phyloP scores from a whole-genome alignment of 2,888 invertebrate genomes.

The Drepana falcataria region DNA sequence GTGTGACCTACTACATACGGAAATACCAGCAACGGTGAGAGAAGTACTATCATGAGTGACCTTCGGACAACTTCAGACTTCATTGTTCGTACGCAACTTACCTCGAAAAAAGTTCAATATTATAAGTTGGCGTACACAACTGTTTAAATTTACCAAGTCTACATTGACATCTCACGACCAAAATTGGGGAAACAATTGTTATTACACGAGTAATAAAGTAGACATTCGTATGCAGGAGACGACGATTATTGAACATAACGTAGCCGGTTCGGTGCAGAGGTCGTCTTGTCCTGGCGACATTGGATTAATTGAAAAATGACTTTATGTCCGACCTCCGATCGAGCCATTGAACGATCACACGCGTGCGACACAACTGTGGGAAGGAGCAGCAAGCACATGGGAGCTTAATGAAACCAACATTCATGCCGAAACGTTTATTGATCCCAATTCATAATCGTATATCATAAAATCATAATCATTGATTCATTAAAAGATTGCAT shows the following conservation, averaged over 20 bases:
- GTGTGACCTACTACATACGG: too few species aligned
- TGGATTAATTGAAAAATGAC: slow-evolving; percentile 72
- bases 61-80: slow-evolving; percentile 14
- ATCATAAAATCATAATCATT: slow-evolving; percentile 35
- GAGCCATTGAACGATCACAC: slow-evolving; percentile 44
- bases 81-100: slow-evolving; percentile 12
- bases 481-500: slow-evolving; percentile 62
- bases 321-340: slow-evolving; percentile 59
- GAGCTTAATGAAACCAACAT: slow-evolving; percentile 33
- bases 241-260: slow-evolving; percentile 24
- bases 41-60: not conserved
- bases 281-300: slow-evolving; percentile 66
- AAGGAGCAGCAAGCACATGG: slow-evolving; percentile 30
- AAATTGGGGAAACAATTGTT: slow-evolving; percentile 31
- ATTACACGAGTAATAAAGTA: slow-evolving; percentile 31
- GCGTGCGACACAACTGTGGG: slow-evolving; percentile 46
- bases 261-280: slow-evolving; percentile 46
- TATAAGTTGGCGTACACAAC: slow-evolving; percentile 29
- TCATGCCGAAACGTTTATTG: slow-evolving; percentile 67
- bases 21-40: too few species aligned
- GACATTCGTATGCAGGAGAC: slow-evolving; percentile 28
- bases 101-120: slow-evolving; percentile 24
- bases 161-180: slow-evolving; percentile 19
- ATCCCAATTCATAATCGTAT: slow-evolving; percentile 48
- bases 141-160: slow-evolving; percentile 53